These are phyloP conservation scores for Hydroisotoma schaefferi DNA, from an alignment of 2,888 invertebrate genomes.

Conservation along the genomic window DNA sequence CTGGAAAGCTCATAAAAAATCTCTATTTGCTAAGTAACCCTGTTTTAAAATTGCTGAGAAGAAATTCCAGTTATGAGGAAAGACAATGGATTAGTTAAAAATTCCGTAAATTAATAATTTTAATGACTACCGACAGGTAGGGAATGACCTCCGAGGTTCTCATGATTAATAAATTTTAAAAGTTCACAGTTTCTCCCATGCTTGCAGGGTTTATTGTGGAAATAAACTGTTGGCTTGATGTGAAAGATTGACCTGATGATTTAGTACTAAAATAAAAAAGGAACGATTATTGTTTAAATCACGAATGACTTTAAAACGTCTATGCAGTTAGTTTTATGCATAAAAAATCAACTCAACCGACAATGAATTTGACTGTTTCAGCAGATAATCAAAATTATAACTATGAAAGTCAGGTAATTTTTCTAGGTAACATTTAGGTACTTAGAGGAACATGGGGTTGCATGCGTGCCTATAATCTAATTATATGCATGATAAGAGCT, in stretches of 20 bases:
- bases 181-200: background rate
- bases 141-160: slow-evolving; percentile 41
- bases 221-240: background rate
- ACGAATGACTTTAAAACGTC: too few relatives aligned
- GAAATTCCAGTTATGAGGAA: slow-evolving; percentile 24
- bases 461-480: slow-evolving; percentile 10
- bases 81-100: background rate
- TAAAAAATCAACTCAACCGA: too few relatives aligned
- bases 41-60: slow-evolving; percentile 14
- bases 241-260: too few relatives aligned
- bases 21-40: slow-evolving; percentile 6
- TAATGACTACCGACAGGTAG: slow-evolving; percentile 7
- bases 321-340: too few relatives aligned
- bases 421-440: too few relatives aligned
- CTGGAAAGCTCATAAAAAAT: slow-evolving; percentile 34
- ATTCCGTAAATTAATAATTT: slow-evolving; percentile 7
- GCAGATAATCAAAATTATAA: too few relatives aligned
- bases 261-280: too few relatives aligned
- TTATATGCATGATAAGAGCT: slow-evolving; percentile 31
- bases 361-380: too few relatives aligned
- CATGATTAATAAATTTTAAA: slow-evolving; percentile 22
- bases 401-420: too few relatives aligned
- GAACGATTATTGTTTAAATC: too few relatives aligned
- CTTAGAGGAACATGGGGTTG: too few relatives aligned
- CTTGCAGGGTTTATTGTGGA: background rate